phyloP scores from a whole-genome alignment of 2,888 invertebrate species.

The Notodonta ziczac region DNA sequence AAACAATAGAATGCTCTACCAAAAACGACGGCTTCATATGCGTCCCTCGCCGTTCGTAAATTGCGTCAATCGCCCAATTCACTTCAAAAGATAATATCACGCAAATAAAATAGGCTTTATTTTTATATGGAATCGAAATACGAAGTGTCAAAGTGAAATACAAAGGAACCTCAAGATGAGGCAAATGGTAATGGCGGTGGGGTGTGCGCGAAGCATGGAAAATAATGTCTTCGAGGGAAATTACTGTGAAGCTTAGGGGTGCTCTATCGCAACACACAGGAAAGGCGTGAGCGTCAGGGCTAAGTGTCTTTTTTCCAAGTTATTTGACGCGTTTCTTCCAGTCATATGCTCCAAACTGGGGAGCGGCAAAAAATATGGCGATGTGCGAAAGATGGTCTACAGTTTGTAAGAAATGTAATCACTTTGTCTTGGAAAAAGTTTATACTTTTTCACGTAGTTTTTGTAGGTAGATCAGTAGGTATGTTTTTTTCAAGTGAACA shows the following conservation, averaged over 20 bases:
- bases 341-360: constrained; percentile 44
- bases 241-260: constrained; percentile 60
- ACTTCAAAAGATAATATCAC: too few relatives aligned
- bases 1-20: too few relatives aligned
- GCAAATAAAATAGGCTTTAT: background rate
- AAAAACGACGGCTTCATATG: too few relatives aligned
- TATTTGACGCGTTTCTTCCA: constrained; percentile 65
- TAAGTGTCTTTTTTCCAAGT: constrained; percentile 76
- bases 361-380: constrained; percentile 57
- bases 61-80: too few relatives aligned
- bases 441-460: constrained; percentile 20
- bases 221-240: constrained; percentile 69
- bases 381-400: constrained; percentile 36
- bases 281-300: constrained; percentile 61
- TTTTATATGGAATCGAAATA: constrained; percentile 39
- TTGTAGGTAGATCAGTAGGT: constrained; percentile 11
- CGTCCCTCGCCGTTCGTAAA: too few relatives aligned
- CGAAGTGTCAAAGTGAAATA: constrained; percentile 48
- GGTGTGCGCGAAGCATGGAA: constrained; percentile 62
- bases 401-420: constrained; percentile 53
- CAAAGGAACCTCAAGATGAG: constrained; percentile 46
- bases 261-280: constrained; percentile 48
- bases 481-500: constrained; percentile 5
- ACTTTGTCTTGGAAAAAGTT: constrained; percentile 35
- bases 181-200: constrained; percentile 46